These are phyloP conservation scores for Myotis myotis DNA, from an alignment of 2,797 vertebrate genomes.

Conservation along the genomic window DNA sequence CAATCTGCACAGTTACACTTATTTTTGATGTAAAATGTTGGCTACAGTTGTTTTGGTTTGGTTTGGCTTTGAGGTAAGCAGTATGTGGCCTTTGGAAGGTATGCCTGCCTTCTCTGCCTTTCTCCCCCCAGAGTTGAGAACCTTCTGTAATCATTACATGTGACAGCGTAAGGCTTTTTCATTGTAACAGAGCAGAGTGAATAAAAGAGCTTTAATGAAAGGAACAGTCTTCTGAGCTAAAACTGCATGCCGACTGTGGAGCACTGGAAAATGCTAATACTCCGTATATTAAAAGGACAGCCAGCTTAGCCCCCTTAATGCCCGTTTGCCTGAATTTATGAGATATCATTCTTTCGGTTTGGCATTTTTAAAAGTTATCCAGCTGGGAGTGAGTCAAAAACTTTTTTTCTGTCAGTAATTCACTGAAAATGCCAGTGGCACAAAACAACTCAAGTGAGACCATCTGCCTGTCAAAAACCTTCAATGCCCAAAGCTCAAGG, in stretches of 20 bases:
- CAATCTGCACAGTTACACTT: background rate
- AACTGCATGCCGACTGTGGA: background rate
- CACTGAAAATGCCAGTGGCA: constrained; percentile 60
- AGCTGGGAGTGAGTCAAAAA: constrained; percentile 44
- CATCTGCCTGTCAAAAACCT: constrained; percentile 57
- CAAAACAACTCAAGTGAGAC: constrained; percentile 59
- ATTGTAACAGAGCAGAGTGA: constrained; percentile 59
- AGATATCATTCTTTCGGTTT: constrained; percentile 64
- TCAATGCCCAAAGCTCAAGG: background rate
- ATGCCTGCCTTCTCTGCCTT: background rate
- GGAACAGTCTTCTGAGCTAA: constrained; percentile 4
- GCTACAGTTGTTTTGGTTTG: background rate
- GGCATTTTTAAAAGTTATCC: constrained; percentile 62
- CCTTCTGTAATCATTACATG: background rate
- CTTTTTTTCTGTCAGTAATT: constrained; percentile 58
- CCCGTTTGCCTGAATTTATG: constrained; percentile 63
- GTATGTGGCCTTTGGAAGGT: constrained; percentile 32
- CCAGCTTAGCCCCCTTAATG: constrained; percentile 28
- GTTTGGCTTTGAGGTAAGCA: background rate
- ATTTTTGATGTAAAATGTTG: background rate
- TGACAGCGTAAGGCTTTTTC: constrained; percentile 53
- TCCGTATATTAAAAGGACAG: constrained; percentile 47
- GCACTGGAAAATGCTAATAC: constrained; percentile 49
- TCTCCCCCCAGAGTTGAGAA: background rate
- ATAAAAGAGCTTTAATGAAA: constrained; percentile 51